Conservation (phyloP, 1,140 invertebrate genomes). For the Pseudomyrmex pallidus region DNA sequence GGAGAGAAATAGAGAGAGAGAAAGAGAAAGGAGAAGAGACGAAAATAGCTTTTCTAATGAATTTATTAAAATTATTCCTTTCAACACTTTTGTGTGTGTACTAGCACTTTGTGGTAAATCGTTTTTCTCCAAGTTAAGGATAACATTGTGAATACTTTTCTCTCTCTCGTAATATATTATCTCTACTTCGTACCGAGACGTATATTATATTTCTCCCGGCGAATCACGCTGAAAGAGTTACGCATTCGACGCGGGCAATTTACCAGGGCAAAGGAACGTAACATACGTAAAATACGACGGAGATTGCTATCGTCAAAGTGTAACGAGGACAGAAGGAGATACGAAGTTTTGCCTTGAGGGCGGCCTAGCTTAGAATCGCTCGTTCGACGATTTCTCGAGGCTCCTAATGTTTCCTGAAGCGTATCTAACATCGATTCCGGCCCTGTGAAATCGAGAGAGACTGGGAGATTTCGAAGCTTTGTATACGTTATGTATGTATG, state of each 20-base stretch:
- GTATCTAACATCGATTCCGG: conserved; percentile 67
- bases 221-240: conserved; percentile 4
- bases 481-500: conserved; percentile 42
- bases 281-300: conserved; percentile 44
- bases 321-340: conserved; percentile 65
- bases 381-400: conserved; percentile 64
- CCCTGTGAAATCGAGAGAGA: conserved; percentile 58
- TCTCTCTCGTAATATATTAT: neutral
- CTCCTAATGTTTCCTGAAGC: conserved; percentile 69
- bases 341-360: conserved; percentile 38
- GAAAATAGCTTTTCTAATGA: too few relatives aligned
- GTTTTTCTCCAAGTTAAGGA: too few relatives aligned
- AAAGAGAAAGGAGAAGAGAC: too few relatives aligned
- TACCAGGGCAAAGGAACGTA: conserved; percentile 29
- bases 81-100: too few relatives aligned
- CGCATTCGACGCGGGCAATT: conserved; percentile 37
- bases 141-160: too few relatives aligned
- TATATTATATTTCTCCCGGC: neutral
- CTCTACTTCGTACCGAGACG: neutral
- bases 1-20: too few relatives aligned
- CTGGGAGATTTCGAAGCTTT: conserved; percentile 52
- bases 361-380: conserved; percentile 64
- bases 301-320: conserved; percentile 67
- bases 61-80: too few relatives aligned
- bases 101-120: neutral